Evolutionary conservation across 53 echinoderm and acorn worm genomes (phyloP).

Genomic region (Holothuria scabra): DNA sequence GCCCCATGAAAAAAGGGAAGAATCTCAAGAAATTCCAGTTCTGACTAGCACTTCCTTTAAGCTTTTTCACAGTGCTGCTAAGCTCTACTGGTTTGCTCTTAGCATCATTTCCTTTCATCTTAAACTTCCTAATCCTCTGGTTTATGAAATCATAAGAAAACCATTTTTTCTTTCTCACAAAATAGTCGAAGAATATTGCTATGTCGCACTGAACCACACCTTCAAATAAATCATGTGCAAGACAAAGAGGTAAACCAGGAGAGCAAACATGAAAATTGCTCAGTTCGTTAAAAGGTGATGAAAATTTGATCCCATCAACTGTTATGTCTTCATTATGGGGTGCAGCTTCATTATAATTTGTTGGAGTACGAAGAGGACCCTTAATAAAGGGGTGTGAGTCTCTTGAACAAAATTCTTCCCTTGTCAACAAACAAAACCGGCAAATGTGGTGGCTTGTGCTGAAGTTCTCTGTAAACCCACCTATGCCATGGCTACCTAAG

Average conservation of each 20-base stretch:
- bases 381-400: not conserved
- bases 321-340: not conserved
- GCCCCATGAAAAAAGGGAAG: conserved; percentile 51
- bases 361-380: not conserved
- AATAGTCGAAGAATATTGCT: conserved; percentile 49
- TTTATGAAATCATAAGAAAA: conserved; percentile 49
- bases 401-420: conserved; percentile 1
- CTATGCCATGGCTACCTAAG: conserved; percentile 58
- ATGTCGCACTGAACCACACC: conserved; percentile 52
- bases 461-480: conserved; percentile 67
- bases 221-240: conserved; percentile 62
- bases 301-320: conserved; percentile 8
- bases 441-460: conserved; percentile 39
- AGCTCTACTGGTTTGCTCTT: conserved; percentile 38
- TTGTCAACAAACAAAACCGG: conserved; percentile 48
- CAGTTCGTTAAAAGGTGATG: conserved; percentile 56
- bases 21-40: conserved; percentile 61
- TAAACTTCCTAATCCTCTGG: conserved; percentile 41
- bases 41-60: conserved; percentile 57
- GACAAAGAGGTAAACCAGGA: conserved; percentile 63
- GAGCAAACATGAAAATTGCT: conserved; percentile 64
- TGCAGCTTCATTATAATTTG: conserved; percentile 17
- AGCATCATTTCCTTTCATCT: conserved; percentile 44
- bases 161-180: conserved; percentile 51
- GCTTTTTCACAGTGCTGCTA: conserved; percentile 27